Conservation (phyloP, 1,140 invertebrate species). For the Drosophila pseudoananassae region DNA sequence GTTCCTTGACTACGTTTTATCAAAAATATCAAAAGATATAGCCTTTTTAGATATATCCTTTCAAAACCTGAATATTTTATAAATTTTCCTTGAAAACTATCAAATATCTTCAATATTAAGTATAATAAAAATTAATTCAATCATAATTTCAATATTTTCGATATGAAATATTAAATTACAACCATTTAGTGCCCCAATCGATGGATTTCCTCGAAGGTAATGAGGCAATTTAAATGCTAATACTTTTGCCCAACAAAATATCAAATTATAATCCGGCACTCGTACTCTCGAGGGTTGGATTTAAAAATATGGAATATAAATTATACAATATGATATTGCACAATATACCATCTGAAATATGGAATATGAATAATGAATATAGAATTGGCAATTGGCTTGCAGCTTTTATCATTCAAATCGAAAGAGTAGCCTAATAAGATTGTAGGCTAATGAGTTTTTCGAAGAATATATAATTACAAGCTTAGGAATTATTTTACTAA, state of each 20-base stretch:
- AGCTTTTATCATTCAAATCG: conserved; percentile 59
- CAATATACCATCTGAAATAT: conserved; percentile 38
- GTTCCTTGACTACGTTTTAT: too few relatives aligned
- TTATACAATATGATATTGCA: too few relatives aligned
- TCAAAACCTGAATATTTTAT: not conserved
- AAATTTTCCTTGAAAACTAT: conserved; percentile 4
- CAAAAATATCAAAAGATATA: too few relatives aligned
- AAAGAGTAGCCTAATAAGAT: conserved; percentile 54
- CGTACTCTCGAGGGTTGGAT: conserved; percentile 38
- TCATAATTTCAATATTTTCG: not conserved
- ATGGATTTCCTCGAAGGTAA: conserved; percentile 25
- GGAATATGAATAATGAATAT: conserved; percentile 64
- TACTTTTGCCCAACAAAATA: conserved; percentile 68
- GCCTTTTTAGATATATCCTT: too few relatives aligned
- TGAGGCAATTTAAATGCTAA: conserved; percentile 79
- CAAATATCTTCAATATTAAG: not conserved
- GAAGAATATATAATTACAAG: not conserved
- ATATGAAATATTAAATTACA: conserved; percentile 9
- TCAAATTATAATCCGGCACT: conserved; percentile 70
- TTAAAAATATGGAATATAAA: not conserved
- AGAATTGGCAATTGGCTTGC: conserved; percentile 33
- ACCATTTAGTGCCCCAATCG: not conserved
- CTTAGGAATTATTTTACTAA: not conserved
- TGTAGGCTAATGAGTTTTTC: conserved; percentile 21
- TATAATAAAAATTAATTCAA: not conserved